Evolutionary conservation across 1,140 invertebrate species (phyloP).

Genomic region (Drosophila micromelanica): DNA sequence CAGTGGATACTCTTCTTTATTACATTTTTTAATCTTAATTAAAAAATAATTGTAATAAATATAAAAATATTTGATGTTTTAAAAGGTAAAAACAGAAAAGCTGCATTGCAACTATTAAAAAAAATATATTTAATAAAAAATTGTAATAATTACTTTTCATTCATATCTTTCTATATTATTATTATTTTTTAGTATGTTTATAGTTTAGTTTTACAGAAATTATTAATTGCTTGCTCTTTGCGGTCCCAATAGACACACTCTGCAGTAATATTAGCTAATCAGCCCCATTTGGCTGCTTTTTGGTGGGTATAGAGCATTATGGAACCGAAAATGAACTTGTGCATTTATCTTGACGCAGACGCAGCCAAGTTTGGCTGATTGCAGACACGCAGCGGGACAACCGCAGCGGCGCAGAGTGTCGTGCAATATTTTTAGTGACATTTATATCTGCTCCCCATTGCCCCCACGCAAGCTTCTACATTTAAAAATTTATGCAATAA

Average conservation of each 20-base stretch:
- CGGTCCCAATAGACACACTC: neutral
- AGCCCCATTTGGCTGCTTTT: constrained; percentile 15
- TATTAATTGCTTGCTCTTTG: neutral
- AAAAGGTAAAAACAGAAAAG: too few relatives aligned
- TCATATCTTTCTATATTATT: too few relatives aligned
- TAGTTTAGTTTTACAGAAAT: neutral
- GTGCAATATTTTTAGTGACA: constrained; percentile 78
- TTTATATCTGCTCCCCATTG: constrained; percentile 61
- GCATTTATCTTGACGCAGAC: constrained; percentile 76
- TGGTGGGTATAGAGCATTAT: constrained; percentile 37
- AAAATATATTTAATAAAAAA: too few relatives aligned
- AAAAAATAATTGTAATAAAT: neutral
- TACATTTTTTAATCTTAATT: neutral
- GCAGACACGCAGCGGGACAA: constrained; percentile 60
- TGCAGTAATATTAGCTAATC: constrained; percentile 33
- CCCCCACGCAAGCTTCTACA: constrained; percentile 14
- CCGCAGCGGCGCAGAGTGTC: constrained; percentile 39
- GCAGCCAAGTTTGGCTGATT: constrained; percentile 54
- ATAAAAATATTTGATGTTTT: neutral
- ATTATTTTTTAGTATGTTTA: too few relatives aligned
- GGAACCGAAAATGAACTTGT: constrained; percentile 76
- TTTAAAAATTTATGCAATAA: constrained; percentile 81
- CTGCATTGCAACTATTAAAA: too few relatives aligned
- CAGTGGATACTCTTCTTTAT: constrained; percentile 16
- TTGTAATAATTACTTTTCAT: too few relatives aligned